These are phyloP conservation scores for Morus bassanus DNA, from an alignment of 2,797 vertebrate species.

Conservation along the genomic window DNA sequence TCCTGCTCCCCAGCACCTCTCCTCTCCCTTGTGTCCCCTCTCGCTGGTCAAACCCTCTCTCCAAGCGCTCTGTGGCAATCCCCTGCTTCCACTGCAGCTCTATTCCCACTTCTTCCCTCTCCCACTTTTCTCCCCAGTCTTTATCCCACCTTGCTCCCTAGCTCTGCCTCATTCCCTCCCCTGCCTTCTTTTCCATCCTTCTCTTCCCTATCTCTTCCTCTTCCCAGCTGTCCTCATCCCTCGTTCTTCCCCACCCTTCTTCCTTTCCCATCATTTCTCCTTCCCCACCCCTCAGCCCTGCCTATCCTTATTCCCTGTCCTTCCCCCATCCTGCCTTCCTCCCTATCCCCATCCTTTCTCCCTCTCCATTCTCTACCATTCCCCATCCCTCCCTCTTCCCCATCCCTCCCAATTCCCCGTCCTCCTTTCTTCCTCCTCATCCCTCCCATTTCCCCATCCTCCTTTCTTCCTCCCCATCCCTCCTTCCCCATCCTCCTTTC, in stretches of 20 bases:
- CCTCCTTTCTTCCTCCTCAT: no score
- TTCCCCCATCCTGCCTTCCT: no score
- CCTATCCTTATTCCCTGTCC: not conserved
- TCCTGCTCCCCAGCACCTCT: not conserved
- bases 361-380: not conserved
- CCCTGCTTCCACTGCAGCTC: not conserved
- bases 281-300: no score
- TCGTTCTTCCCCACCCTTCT: not conserved
- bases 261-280: not conserved
- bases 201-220: not conserved
- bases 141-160: not conserved
- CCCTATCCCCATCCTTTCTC: not conserved
- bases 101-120: fast-evolving
- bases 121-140: not conserved
- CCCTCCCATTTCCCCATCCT: no score
- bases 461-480: no score
- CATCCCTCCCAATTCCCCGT: no score
- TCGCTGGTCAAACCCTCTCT: fast-evolving
- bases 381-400: no score
- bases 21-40: fast-evolving
- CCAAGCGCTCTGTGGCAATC: fast-evolving
- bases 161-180: fast-evolving
- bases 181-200: no score
- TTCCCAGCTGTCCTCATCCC: not conserved
- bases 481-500: no score